phyloP scores from a whole-genome alignment of 2,888 invertebrate genomes.

The Agriotes lineatus region DNA sequence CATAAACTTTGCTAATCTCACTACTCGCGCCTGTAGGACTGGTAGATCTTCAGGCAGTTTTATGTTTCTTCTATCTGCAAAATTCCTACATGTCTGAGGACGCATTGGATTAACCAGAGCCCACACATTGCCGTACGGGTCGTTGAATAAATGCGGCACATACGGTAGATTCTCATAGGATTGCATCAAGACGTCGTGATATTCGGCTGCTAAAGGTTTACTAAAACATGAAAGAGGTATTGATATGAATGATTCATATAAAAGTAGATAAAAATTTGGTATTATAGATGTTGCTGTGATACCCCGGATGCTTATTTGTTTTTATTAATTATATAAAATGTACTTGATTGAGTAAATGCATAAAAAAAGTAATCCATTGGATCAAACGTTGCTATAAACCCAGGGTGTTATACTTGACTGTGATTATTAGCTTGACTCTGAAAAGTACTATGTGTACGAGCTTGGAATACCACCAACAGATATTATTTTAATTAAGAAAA shows the following conservation, averaged over 20 bases:
- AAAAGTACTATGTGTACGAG: too few species aligned
- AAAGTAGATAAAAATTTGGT: too few species aligned
- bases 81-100: conserved; percentile 49
- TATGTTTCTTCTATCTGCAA: not conserved
- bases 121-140: conserved; percentile 57
- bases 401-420: too few species aligned
- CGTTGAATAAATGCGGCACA: conserved; percentile 59
- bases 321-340: too few species aligned
- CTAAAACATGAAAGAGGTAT: conserved; percentile 48
- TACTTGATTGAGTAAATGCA: too few species aligned
- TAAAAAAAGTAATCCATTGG: too few species aligned
- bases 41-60: conserved; percentile 26
- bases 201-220: conserved; percentile 58
- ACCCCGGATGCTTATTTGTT: too few species aligned
- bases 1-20: conserved; percentile 50
- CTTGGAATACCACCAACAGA: too few species aligned
- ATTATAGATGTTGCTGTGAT: too few species aligned
- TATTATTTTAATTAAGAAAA: too few species aligned
- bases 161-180: conserved; percentile 59
- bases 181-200: conserved; percentile 59
- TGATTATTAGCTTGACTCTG: too few species aligned
- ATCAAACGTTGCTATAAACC: too few species aligned
- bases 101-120: conserved; percentile 57
- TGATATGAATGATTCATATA: not conserved
- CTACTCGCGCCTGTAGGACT: conserved; percentile 37